Percentiles rank a stretch among this genome's conserved stretches.
phyloP scores from a whole-genome alignment of 2,797 vertebrate genomes.

The Potorous gilbertii region DNA sequence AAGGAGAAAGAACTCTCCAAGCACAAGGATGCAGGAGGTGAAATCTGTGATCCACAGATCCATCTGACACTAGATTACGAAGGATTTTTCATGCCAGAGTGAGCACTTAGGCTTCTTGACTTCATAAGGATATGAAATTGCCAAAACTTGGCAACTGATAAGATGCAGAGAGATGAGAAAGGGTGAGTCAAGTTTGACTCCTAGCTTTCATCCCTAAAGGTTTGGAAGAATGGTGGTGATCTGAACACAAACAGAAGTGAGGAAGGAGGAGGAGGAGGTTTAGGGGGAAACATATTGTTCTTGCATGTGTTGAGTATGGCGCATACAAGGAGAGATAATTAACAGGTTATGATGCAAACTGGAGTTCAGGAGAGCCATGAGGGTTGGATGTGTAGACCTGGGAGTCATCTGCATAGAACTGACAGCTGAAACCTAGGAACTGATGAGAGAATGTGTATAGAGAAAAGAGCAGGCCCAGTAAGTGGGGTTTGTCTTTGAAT shows the following conservation, averaged over 20 bases:
- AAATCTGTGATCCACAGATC: background rate
- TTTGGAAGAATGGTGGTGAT: background rate
- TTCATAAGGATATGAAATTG: background rate
- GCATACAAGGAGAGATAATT: background rate
- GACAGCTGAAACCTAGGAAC: background rate
- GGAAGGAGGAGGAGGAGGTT: background rate
- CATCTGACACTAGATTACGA: background rate
- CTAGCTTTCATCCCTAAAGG: background rate
- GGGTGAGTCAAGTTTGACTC: background rate
- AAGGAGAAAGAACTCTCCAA: background rate
- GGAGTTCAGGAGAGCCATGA: background rate
- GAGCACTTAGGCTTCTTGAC: background rate
- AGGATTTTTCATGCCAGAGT: background rate
- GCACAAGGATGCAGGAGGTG: background rate
- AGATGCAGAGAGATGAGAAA: background rate
- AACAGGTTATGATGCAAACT: background rate
- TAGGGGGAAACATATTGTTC: background rate
- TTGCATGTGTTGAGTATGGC: background rate
- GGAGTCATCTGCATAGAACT: background rate
- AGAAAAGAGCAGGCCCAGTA: background rate
- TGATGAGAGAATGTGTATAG: background rate
- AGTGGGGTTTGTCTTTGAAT: background rate
- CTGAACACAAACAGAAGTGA: background rate
- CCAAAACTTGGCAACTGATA: background rate
- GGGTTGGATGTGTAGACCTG: background rate